Conservation (phyloP, 2,113 vertebrate species). For the Oreochromis niloticus region DNA sequence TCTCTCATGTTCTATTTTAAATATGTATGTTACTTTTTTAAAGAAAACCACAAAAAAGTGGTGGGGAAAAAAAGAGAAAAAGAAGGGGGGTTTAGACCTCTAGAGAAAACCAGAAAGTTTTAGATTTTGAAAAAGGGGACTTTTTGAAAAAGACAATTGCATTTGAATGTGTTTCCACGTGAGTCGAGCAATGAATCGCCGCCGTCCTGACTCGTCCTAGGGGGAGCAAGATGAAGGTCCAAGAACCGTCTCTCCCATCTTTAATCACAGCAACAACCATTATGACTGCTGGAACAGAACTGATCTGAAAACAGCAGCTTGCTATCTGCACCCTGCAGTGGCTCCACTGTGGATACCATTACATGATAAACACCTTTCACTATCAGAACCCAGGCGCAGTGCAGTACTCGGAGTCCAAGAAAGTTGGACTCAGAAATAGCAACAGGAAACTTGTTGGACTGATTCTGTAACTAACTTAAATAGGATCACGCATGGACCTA, state of each 20-base stretch:
- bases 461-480: background rate
- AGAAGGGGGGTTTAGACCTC: background rate
- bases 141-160: background rate
- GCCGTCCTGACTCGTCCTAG: background rate
- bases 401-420: slow-evolving; percentile 29
- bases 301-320: slow-evolving; percentile 61
- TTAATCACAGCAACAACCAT: slow-evolving; percentile 55
- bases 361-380: slow-evolving; percentile 66
- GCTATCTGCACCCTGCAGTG: slow-evolving; percentile 64
- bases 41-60: background rate
- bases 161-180: background rate
- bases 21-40: background rate
- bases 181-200: background rate
- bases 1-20: background rate
- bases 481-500: background rate
- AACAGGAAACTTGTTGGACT: slow-evolving; percentile 29
- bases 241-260: slow-evolving; percentile 47
- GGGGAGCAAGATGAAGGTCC: slow-evolving; percentile 36
- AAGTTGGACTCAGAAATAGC: slow-evolving; percentile 46
- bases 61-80: background rate
- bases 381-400: slow-evolving; percentile 40
- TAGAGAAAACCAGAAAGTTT: background rate
- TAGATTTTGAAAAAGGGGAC: background rate
- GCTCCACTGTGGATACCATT: slow-evolving; percentile 65
- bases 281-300: slow-evolving; percentile 60